Conservation (phyloP, 2,113 vertebrate species). For the Nestor notabilis region DNA sequence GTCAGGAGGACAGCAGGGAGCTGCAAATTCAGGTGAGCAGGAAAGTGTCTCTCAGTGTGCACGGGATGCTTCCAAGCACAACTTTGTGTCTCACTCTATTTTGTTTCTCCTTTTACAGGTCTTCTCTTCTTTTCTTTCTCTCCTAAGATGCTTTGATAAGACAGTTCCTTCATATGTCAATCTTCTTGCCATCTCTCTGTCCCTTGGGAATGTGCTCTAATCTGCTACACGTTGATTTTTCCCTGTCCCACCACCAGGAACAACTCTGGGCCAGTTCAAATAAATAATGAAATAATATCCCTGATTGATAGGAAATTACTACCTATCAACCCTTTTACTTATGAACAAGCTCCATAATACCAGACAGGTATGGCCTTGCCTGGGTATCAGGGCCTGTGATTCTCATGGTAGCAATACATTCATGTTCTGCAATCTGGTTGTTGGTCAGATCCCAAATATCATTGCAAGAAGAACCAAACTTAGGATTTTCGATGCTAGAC, state of each 20-base stretch:
- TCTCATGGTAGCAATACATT: background rate
- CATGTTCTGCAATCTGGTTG: background rate
- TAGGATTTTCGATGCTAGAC: background rate
- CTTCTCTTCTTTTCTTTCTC: background rate
- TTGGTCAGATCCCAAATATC: background rate
- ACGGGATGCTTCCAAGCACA: background rate
- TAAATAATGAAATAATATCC: background rate
- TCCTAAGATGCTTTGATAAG: background rate
- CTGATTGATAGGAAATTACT: background rate
- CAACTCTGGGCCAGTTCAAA: background rate
- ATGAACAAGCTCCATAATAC: background rate
- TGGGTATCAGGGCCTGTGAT: background rate
- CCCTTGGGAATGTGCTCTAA: background rate
- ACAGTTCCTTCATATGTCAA: background rate
- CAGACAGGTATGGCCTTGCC: accelerated
- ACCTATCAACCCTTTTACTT: background rate
- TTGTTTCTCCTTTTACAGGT: background rate
- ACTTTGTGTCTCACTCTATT: background rate
- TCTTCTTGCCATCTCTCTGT: background rate
- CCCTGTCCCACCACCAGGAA: background rate
- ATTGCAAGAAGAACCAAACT: background rate
- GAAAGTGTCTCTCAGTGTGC: background rate
- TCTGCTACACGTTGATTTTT: background rate
- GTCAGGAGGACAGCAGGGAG: background rate
- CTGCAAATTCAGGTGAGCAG: background rate